These are phyloP conservation scores for Onychomys arenicola DNA, from an alignment of 2,797 vertebrate genomes.

Conservation along the genomic window DNA sequence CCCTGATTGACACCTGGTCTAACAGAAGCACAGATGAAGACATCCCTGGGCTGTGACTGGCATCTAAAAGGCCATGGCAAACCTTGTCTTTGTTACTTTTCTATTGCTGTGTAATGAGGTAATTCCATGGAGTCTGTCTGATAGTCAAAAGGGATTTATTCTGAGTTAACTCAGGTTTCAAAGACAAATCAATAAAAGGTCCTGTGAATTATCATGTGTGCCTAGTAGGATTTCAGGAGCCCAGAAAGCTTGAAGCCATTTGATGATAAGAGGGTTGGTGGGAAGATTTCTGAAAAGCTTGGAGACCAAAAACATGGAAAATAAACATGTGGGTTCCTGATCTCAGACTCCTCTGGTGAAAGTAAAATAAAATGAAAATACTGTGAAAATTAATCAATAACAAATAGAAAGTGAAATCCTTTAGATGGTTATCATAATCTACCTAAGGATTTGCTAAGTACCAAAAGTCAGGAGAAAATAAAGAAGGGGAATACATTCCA, in stretches of 20 bases:
- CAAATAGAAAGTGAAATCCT: constrained; percentile 63
- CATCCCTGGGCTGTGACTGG: background rate
- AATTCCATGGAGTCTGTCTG: no score
- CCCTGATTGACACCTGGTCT: background rate
- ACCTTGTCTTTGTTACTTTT: background rate
- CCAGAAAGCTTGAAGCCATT: background rate
- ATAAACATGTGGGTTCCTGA: background rate
- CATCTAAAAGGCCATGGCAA: background rate
- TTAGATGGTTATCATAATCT: constrained; percentile 65
- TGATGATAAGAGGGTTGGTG: background rate
- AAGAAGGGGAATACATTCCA: background rate
- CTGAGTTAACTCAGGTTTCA: background rate
- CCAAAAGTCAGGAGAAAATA: constrained; percentile 19
- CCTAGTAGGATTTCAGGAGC: background rate
- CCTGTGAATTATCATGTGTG: background rate
- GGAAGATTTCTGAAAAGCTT: constrained; percentile 52
- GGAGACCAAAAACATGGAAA: constrained; percentile 2
- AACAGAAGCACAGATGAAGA: background rate
- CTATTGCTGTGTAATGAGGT: background rate
- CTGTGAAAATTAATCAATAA: constrained; percentile 45
- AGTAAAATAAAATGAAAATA: background rate
- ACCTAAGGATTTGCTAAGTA: constrained; percentile 54
- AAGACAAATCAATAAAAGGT: background rate
- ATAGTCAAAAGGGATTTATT: no score
- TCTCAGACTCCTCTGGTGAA: background rate